Base-by-base conservation (phyloP, 2,888 invertebrate species). In the Malachius bipustulatus region DNA sequence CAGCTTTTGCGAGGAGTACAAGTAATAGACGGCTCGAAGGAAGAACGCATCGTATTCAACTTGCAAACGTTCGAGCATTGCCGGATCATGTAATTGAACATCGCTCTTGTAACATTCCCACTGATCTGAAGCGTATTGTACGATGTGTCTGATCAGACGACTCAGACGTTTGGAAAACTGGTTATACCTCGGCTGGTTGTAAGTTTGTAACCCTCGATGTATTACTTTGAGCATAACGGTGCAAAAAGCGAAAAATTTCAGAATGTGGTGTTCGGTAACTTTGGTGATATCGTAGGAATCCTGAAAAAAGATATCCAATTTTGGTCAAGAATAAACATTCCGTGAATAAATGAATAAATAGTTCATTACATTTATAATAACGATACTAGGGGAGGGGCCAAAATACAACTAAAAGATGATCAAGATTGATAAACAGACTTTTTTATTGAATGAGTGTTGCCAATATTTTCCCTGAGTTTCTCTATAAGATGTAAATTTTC, bases 31-130 rank as follows among this genome's bases (percentile, higher is more conserved):
- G 1, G 82, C 75, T 34, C 77, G 67, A 16, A 79, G 55, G 38
- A 87, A 73, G 45, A 85, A 73, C 4, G 75, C 70, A 57, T 85
- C 82, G 52, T 78, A 77, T 57, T 85, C 84, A 4, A 74, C 64
- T 56, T 78, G 76, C 24, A 82, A 64, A 39, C 76, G 66, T 39
- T 66, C 57, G 31, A 71, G 54, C 55, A 72, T 64, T 1, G 66
- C 62, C 2, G 57, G 49, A 45, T 71, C 67, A 30, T 60, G 61
- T 1, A 60, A 46, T 15, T 55, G 46, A 36, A 60, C 58, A 44
- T 59, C 59, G 35, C 42, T 47, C 14, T 47, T 32, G 45, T 73
- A 76, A 38, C 64, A 59, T 46, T 75, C 70, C 71, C 75, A 76
- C 44, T 77, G 73, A 52, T 85, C 82, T 1, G 77, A 77, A 1